phyloP scores from a whole-genome alignment of 2,888 invertebrate species.

The Lathronympha strigana region DNA sequence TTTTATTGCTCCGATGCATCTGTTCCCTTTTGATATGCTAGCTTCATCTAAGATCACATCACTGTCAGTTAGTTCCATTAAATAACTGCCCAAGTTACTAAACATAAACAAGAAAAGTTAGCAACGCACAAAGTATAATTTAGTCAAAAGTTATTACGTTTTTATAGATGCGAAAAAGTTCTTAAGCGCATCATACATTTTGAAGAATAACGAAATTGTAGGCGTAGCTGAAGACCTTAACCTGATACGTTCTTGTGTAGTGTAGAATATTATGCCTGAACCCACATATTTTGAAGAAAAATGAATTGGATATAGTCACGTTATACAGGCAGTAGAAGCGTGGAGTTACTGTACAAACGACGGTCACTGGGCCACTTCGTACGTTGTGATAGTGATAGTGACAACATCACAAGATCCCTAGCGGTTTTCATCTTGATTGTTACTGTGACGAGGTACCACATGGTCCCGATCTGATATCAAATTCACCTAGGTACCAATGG shows the following conservation, averaged over 20 bases:
- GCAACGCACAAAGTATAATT: constrained; percentile 42
- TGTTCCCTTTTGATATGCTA: no score
- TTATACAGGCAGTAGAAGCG: not conserved
- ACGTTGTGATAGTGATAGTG: no score
- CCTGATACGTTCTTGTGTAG: not conserved
- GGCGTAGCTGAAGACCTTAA: not conserved
- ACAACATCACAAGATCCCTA: no score
- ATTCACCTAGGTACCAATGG: no score
- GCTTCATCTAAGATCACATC: constrained; percentile 39
- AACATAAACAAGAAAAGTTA: constrained; percentile 57
- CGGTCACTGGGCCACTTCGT: no score
- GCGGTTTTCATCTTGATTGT: no score
- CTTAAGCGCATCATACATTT: constrained; percentile 37
- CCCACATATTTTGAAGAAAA: not conserved
- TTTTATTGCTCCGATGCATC: no score
- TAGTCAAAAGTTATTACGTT: constrained; percentile 36
- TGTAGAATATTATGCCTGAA: not conserved
- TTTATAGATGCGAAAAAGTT: constrained; percentile 35
- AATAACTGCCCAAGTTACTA: constrained; percentile 45
- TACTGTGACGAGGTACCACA: no score
- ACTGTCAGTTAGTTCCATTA: constrained; percentile 48
- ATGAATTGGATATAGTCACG: not conserved
- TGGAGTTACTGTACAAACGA: no score
- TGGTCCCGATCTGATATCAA: no score
- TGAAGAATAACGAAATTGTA: constrained; percentile 16